phyloP scores from a whole-genome alignment of 1,140 invertebrate genomes.

The Euschistus heros region DNA sequence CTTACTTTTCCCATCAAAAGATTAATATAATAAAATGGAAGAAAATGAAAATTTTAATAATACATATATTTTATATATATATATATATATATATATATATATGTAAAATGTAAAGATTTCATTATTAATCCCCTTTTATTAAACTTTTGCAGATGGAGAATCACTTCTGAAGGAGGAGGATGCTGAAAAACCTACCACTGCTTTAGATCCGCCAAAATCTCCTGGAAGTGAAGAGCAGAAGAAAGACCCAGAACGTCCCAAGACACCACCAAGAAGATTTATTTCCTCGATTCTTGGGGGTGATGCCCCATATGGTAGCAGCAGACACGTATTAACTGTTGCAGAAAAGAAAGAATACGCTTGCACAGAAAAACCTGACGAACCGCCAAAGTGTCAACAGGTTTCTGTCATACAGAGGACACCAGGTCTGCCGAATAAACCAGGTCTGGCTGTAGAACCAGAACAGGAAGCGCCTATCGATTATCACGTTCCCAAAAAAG shows the following conservation, averaged over 20 bases:
- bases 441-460: constrained; percentile 38
- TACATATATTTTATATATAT: too few relatives aligned
- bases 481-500: constrained; percentile 69
- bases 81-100: too few relatives aligned
- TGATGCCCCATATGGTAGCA: constrained; percentile 57
- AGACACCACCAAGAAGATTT: constrained; percentile 48
- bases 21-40: too few relatives aligned
- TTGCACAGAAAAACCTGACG: constrained; percentile 44
- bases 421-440: constrained; percentile 39
- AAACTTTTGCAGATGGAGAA: background rate
- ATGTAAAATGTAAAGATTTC: too few relatives aligned
- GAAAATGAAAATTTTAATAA: too few relatives aligned
- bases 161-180: background rate
- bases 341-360: constrained; percentile 69
- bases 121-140: background rate
- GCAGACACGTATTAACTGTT: constrained; percentile 52
- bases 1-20: too few relatives aligned
- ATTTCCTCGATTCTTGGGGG: constrained; percentile 65
- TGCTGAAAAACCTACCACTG: background rate
- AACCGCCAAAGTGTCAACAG: constrained; percentile 30
- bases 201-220: constrained; percentile 4
- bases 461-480: constrained; percentile 75
- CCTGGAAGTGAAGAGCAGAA: constrained; percentile 1
- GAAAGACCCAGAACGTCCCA: constrained; percentile 22
- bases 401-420: constrained; percentile 70